Evolutionary conservation across 1,140 invertebrate genomes (phyloP), one percentile per base, ranked within the genome.

Genomic region (Amphibalanus amphitrite): DNA sequence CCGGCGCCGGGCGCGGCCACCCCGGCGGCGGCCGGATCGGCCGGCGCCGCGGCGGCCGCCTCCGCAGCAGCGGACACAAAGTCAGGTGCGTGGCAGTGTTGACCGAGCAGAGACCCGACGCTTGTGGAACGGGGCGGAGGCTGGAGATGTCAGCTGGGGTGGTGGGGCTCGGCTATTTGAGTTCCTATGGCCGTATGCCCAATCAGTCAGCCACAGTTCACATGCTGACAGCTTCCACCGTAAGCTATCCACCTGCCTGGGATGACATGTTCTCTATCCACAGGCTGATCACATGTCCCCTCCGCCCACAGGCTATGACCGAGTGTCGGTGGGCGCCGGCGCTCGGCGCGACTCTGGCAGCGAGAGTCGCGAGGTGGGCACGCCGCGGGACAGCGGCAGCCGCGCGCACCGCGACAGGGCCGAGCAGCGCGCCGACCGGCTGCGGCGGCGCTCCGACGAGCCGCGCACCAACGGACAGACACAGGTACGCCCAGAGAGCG

Each of bases 21-120:
- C 69, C 28, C 69, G 73, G 72, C 73, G 33, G 70, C 73, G 69
- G 71, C 29, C 33, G 30, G 70, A 69, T 59, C 67, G 73, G 28
- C 69, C 70, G 59, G 33, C 71, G 38, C 29, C 71, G 8, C 65
- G 38, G 33, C 38, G 33, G 40, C 69, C 28, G 29, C 69, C n/a
- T 29, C 65, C 40, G 26, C 28, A 23, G 17, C 70, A 28, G 26
- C 67, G n/a, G 28, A 30, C 29, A 20, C 33, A 4, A 23, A 67
- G 59, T 23, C 59, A 71, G 59, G 29, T 67, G 23, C 40, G 33
- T 38, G 33, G 33, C 33, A 4, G 33, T 6, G 33, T n/a, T 15
- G n/a, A n/a, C n/a, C n/a, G n/a, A n/a, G n/a, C n/a, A n/a, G n/a
- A n/a, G n/a, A n/a, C n/a, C n/a, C n/a, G n/a, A n/a, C n/a, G n/a